Evolutionary conservation across 1,140 invertebrate genomes (phyloP).

Genomic region (Drosophila navojoa): DNA sequence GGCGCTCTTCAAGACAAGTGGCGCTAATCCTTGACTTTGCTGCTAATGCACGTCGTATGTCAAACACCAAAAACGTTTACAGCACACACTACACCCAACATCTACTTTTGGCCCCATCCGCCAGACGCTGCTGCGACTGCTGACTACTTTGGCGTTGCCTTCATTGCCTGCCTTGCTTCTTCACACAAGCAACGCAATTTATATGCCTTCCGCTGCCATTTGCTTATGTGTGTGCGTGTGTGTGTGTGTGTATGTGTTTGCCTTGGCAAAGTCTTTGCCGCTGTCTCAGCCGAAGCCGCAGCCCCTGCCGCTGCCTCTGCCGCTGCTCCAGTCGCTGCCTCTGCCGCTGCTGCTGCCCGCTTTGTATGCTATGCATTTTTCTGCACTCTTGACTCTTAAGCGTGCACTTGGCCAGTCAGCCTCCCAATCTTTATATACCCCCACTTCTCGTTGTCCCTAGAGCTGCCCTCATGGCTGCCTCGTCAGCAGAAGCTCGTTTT

Average conservation of each 20-base stretch:
- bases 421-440: too few species aligned
- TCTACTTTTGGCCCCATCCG: neutral
- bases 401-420: slow-evolving; percentile 73
- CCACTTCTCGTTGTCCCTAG: slow-evolving; percentile 12
- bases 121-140: neutral
- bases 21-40: slow-evolving; percentile 82
- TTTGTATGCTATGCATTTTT: slow-evolving; percentile 80
- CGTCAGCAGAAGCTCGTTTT: slow-evolving; percentile 61
- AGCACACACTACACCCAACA: slow-evolving; percentile 30
- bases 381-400: slow-evolving; percentile 80
- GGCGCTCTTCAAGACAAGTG: slow-evolving; percentile 76
- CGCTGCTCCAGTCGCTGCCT: neutral
- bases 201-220: slow-evolving; percentile 70
- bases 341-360: slow-evolving; percentile 21
- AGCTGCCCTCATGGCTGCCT: slow-evolving; percentile 30
- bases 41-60: slow-evolving; percentile 82
- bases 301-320: neutral
- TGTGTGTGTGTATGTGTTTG: slow-evolving; percentile 60
- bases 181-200: slow-evolving; percentile 71
- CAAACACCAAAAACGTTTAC: slow-evolving; percentile 82
- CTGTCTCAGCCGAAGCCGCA: slow-evolving; percentile 13
- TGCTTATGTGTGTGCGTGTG: slow-evolving; percentile 8
- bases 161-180: neutral
- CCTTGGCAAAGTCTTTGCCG: slow-evolving; percentile 64
- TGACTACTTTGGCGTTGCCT: too few species aligned